A percentile compares a stretch with the other conserved stretches of the same genome.
Evolutionary conservation across 2,888 invertebrate genomes (phyloP).

Genomic region (Euplagia quadripunctaria): DNA sequence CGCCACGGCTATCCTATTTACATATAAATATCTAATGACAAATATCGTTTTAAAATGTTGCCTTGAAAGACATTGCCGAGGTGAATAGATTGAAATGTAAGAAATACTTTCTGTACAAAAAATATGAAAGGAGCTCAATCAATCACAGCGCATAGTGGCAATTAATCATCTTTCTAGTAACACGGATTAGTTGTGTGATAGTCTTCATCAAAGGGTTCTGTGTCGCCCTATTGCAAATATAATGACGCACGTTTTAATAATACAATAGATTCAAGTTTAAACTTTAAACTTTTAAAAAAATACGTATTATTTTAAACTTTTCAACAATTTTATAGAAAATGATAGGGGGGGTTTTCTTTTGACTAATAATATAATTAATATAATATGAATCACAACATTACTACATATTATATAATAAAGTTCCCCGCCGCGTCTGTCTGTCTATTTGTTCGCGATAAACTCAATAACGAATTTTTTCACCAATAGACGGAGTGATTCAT

Average conservation of each 20-base stretch:
- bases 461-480: too few relatives aligned
- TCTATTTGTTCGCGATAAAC: too few relatives aligned
- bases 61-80: constrained; percentile 60
- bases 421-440: too few relatives aligned
- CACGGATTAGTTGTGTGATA: constrained; percentile 61
- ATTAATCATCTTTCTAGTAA: constrained; percentile 80
- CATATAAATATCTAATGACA: constrained; percentile 74
- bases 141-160: constrained; percentile 72
- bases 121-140: constrained; percentile 72
- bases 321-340: background rate
- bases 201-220: constrained; percentile 68
- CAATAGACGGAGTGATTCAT: too few relatives aligned
- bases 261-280: constrained; percentile 35
- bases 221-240: constrained; percentile 47
- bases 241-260: constrained; percentile 48
- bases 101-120: constrained; percentile 57
- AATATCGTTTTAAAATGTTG: constrained; percentile 79
- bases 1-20: constrained; percentile 61
- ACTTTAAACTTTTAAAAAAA: background rate
- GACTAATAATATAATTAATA: background rate
- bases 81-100: constrained; percentile 65
- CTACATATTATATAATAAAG: too few relatives aligned
- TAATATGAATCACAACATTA: background rate
- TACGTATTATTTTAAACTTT: background rate
- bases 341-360: background rate